A percentile compares a stretch with the other conserved stretches of the same genome.
Conservation (phyloP, 2,113 vertebrate genomes). For the Cyprinus carpio region DNA sequence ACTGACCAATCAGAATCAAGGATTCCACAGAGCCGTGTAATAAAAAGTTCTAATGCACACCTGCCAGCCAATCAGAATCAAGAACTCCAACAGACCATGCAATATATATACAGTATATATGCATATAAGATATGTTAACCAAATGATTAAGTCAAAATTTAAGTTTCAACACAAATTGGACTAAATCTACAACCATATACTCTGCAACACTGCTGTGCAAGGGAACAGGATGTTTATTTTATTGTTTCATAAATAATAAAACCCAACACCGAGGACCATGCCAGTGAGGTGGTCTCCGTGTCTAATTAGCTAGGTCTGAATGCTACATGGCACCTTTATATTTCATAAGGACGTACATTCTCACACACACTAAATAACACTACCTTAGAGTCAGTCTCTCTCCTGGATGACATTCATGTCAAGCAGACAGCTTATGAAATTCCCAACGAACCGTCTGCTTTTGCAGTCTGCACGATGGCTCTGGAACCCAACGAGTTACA, state of each 20-base stretch:
- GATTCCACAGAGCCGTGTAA: too few species aligned
- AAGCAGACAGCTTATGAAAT: constrained; percentile 58
- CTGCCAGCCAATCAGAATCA: too few species aligned
- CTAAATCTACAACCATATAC: background rate
- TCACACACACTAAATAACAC: background rate
- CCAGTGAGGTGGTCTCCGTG: background rate
- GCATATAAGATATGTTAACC: background rate
- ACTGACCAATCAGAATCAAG: too few species aligned
- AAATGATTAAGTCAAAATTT: background rate
- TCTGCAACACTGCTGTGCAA: constrained; percentile 36
- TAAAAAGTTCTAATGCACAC: too few species aligned
- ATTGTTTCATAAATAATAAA: constrained; percentile 58
- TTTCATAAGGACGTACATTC: constrained; percentile 37
- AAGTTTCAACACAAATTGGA: background rate
- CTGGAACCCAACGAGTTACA: background rate
- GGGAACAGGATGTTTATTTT: constrained; percentile 49
- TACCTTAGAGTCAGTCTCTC: background rate
- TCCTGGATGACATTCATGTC: background rate
- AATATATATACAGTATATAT: too few species aligned
- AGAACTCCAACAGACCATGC: too few species aligned
- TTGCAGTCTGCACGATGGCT: background rate
- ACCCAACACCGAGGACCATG: constrained; percentile 5
- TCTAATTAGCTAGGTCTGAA: constrained; percentile 30
- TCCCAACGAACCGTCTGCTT: constrained; percentile 61
- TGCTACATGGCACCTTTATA: background rate